phyloP scores from a whole-genome alignment of 2,113 vertebrate genomes.

The Corydoras maculifer region DNA sequence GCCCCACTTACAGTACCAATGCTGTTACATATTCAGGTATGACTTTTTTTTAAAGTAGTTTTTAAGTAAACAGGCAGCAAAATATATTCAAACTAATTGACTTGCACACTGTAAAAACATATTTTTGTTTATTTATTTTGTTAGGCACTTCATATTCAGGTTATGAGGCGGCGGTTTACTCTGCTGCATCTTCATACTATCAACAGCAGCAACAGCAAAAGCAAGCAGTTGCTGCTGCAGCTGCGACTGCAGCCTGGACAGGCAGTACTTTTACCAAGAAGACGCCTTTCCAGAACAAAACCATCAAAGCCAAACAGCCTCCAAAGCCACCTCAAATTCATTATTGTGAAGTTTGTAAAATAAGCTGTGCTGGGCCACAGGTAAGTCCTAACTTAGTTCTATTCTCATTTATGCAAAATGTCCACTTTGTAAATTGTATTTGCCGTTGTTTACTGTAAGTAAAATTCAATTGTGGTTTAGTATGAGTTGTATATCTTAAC shows the following conservation, averaged over 20 bases:
- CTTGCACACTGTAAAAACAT: too few relatives aligned
- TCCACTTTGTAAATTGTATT: too few relatives aligned
- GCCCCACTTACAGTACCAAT: constrained; percentile 93
- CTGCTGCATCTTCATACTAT: constrained; percentile 94
- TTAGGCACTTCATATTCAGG: constrained; percentile 93
- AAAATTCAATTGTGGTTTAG: too few relatives aligned
- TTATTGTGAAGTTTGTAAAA: constrained; percentile 98
- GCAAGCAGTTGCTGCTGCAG: constrained; percentile 80
- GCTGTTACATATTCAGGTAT: constrained; percentile 94
- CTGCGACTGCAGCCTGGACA: constrained; percentile 89
- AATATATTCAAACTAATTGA: too few relatives aligned
- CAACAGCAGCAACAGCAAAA: constrained; percentile 87
- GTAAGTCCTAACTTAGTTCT: constrained; percentile 51
- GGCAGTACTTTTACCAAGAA: constrained; percentile 96
- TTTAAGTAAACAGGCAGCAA: background rate
- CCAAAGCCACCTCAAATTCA: constrained; percentile 98
- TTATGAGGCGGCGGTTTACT: constrained; percentile 97
- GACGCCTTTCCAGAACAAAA: constrained; percentile 91
- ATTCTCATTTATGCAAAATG: background rate
- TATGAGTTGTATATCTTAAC: too few relatives aligned
- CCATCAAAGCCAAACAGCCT: constrained; percentile 90
- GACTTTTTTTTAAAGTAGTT: constrained; percentile 17
- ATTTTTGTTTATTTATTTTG: too few relatives aligned
- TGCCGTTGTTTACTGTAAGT: too few relatives aligned
- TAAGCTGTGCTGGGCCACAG: constrained; percentile 98